Evolutionary conservation across 2,797 vertebrate species (phyloP).

Genomic region (Anguilla pacifica): DNA sequence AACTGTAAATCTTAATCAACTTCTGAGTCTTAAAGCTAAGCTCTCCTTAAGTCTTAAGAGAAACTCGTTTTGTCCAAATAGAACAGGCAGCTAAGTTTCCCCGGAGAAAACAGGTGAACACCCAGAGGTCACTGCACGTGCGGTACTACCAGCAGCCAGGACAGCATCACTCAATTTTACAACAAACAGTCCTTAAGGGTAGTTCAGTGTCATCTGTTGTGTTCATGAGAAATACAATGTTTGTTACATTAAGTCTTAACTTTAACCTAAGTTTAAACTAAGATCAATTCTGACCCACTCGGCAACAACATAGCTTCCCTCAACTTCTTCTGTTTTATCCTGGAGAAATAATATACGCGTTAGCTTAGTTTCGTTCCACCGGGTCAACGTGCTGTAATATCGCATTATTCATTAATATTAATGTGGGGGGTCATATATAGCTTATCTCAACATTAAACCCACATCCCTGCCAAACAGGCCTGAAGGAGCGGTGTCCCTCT

Average conservation of each 20-base stretch:
- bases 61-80: neutral
- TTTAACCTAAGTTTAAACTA: neutral
- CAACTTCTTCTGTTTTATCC: neutral
- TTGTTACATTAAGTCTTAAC: neutral
- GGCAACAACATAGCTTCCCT: neutral
- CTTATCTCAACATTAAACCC: conserved; percentile 38
- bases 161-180: neutral
- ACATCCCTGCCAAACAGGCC: neutral
- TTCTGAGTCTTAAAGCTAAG: conserved; percentile 47
- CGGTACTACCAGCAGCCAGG: neutral
- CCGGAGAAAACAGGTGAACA: neutral
- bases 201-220: neutral
- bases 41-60: conserved; percentile 30
- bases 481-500: neutral
- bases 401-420: conserved; percentile 35
- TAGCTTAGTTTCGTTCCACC: conserved; percentile 25
- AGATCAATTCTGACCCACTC: neutral
- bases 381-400: conserved; percentile 36
- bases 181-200: neutral
- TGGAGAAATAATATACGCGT: neutral
- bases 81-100: neutral
- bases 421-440: conserved; percentile 36
- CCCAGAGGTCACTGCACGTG: neutral
- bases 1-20: conserved; percentile 35
- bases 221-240: neutral